Percentiles rank a stretch among this genome's conserved stretches.
phyloP scores from a whole-genome alignment of 2,888 invertebrate genomes.

The Bugula neritina region DNA sequence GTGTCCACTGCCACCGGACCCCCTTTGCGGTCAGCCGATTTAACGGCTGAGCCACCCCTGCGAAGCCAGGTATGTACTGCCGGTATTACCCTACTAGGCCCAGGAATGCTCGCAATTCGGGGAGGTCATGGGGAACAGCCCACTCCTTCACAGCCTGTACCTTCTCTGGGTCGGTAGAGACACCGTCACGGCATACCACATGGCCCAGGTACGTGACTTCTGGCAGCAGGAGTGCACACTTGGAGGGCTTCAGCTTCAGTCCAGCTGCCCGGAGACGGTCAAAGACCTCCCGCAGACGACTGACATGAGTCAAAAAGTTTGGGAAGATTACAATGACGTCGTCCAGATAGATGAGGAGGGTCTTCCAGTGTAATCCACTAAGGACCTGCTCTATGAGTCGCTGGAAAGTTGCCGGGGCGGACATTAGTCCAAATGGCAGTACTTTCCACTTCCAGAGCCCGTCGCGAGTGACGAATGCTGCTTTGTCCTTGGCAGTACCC shows the following conservation, averaged over 20 bases:
- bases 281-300: conserved; percentile 31
- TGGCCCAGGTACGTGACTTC: conserved; percentile 27
- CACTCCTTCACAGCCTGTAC: conserved; percentile 8
- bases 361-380: conserved; percentile 20
- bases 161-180: conserved; percentile 27
- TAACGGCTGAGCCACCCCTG: conserved; percentile 26
- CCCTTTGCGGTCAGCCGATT: conserved; percentile 5
- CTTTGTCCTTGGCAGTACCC: conserved; percentile 37
- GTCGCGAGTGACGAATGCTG: conserved; percentile 33
- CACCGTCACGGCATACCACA: conserved; percentile 20
- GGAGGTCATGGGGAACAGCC: background rate
- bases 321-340: conserved; percentile 33
- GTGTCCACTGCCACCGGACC: background rate
- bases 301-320: conserved; percentile 29
- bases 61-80: conserved; percentile 23
- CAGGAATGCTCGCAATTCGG: background rate
- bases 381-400: conserved; percentile 32
- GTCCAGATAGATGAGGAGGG: conserved; percentile 31
- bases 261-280: conserved; percentile 31
- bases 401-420: conserved; percentile 34
- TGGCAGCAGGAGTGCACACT: conserved; percentile 31
- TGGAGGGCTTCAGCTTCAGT: conserved; percentile 34
- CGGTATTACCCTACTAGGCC: background rate
- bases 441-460: conserved; percentile 32
- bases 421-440: conserved; percentile 29